phyloP scores from a whole-genome alignment of 2,888 invertebrate species.

The Mimumesa dahlbomi region DNA sequence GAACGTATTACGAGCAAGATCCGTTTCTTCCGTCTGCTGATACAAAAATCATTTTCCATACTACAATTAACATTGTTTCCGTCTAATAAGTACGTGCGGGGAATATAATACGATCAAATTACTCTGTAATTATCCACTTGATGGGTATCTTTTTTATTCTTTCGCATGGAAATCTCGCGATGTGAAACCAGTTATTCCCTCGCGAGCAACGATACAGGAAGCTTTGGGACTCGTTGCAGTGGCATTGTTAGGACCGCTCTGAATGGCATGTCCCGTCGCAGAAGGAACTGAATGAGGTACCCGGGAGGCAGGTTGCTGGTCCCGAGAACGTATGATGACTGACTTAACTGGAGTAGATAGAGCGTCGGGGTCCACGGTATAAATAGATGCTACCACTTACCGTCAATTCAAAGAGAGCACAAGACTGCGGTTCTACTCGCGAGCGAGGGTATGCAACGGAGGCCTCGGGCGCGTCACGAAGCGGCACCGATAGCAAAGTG shows the following conservation, averaged over 20 bases:
- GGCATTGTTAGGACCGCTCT: slow-evolving; percentile 31
- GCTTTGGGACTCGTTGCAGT: not conserved
- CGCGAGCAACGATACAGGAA: slow-evolving; percentile 16
- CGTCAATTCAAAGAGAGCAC: slow-evolving; percentile 65
- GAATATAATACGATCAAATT: not conserved
- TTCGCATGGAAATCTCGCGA: slow-evolving; percentile 6
- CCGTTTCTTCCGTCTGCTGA: no score
- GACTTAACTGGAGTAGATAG: slow-evolving; percentile 69
- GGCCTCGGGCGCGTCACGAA: slow-evolving; percentile 47
- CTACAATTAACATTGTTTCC: no score
- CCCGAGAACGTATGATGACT: slow-evolving; percentile 62
- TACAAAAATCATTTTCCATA: no score
- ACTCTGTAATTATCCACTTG: slow-evolving; percentile 15
- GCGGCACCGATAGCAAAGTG: slow-evolving; percentile 39
- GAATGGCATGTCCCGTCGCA: slow-evolving; percentile 43
- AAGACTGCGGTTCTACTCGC: slow-evolving; percentile 49
- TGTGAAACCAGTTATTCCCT: slow-evolving; percentile 22
- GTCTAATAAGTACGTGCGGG: no score
- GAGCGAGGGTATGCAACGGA: slow-evolving; percentile 30
- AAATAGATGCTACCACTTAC: slow-evolving; percentile 71
- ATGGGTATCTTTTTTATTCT: slow-evolving; percentile 3
- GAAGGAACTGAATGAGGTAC: slow-evolving; percentile 48
- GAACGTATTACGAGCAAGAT: no score
- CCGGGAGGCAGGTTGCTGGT: slow-evolving; percentile 54
- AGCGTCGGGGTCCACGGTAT: slow-evolving; percentile 62